Percentiles rank a stretch among this genome's conserved stretches.
These are phyloP conservation scores for Pseudolycoriella hygida DNA, from an alignment of 2,888 invertebrate species.

Conservation along the genomic window DNA sequence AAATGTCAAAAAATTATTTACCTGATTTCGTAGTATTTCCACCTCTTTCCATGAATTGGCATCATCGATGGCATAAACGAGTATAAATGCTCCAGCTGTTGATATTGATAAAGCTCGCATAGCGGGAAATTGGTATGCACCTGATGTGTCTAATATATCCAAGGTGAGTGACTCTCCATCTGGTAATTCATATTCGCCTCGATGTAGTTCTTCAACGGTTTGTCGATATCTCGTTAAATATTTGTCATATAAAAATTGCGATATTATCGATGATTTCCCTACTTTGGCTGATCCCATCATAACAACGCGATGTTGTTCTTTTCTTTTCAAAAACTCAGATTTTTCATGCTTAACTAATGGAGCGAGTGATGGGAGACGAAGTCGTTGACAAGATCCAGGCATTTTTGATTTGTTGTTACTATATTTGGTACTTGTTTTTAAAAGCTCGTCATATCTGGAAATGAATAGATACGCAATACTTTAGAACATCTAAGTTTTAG, in stretches of 20 bases:
- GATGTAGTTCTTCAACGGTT: constrained; percentile 45
- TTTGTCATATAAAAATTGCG: constrained; percentile 38
- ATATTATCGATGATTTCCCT: constrained; percentile 43
- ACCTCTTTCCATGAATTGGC: constrained; percentile 38
- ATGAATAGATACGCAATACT: no score
- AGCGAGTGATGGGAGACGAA: no score
- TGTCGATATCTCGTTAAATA: constrained; percentile 38
- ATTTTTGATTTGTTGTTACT: no score
- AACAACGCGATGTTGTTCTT: constrained; percentile 24
- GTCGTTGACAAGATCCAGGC: no score
- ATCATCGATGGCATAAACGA: constrained; percentile 49
- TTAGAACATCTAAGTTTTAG: no score
- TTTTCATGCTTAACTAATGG: no score
- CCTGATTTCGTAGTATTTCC: constrained; percentile 31
- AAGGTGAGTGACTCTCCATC: constrained; percentile 35
- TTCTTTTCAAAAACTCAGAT: constrained; percentile 11
- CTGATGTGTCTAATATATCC: constrained; percentile 55
- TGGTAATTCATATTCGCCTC: constrained; percentile 26
- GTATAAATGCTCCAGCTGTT: constrained; percentile 54
- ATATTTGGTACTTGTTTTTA: no score
- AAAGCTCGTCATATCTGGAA: no score
- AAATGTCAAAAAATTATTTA: constrained; percentile 8
- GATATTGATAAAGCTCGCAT: constrained; percentile 56
- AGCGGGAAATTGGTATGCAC: constrained; percentile 51
- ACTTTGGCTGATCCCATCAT: constrained; percentile 32